Base-by-base conservation (phyloP, 1,140 invertebrate species). In the Drosophila mayri region DNA sequence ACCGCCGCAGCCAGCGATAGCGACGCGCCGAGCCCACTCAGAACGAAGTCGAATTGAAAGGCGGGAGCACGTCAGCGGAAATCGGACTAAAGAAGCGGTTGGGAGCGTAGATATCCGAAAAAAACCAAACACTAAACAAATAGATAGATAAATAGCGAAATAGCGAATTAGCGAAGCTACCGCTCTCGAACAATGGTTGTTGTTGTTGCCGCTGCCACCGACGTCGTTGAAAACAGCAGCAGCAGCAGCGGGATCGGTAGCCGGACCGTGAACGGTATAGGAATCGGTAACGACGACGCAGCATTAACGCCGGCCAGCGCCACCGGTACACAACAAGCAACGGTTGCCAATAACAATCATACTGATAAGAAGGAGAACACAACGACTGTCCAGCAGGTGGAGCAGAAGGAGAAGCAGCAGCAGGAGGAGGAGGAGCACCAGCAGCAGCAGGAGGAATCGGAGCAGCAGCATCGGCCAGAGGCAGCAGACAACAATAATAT, bases 121-220 rank as follows among this genome's bases (percentile, higher is more conserved):
- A 68, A 18, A 30, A 30, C 28, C 22, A 61, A 62, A 73, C 44
- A 72, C 64, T 38, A 60, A 68, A 78, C 58, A 75, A 62, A 81
- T 43, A 41, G 16, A 16, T 9, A 25, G 7, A 28, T 32, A 50
- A 57, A 38, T 32, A 38, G 52, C 35, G 25, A 30, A 74, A 76
- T 66, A 72, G 70, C 61, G 59, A 41, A 60, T 71, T 80, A 72
- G 63, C 70, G 52, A 66, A 63, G 61, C 66, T 57, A 40, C 60
- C 66, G 64, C 41, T 82, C 72, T 80, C 72, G 41, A 78, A 88
- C 84, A 88, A 88, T 88, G 84, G 80, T 88, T 75, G 80, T 86
- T 59, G 78, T 62, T 72, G 71, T 73, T 83, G 76, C 71, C 72
- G 84, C 59, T 52, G 66, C 28, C 28, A 30, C 28, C 74, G 63